These are phyloP conservation scores for Gibbula magus DNA, from an alignment of 2,888 invertebrate species.

Conservation along the genomic window DNA sequence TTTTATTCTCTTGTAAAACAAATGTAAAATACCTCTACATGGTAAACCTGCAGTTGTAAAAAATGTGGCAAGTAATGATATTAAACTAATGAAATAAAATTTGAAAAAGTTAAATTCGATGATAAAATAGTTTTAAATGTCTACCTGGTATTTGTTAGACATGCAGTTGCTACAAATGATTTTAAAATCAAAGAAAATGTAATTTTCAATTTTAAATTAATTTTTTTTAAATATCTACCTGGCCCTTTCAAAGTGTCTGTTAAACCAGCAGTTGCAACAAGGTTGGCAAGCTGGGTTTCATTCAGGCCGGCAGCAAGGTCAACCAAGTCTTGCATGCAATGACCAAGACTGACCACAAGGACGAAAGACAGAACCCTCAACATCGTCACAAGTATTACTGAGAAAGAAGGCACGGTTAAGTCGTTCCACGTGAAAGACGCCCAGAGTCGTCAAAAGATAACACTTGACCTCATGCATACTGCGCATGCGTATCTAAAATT, in stretches of 20 bases:
- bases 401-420: neutral
- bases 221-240: too few relatives aligned
- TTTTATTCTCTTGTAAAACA: too few relatives aligned
- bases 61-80: too few relatives aligned
- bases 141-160: too few relatives aligned
- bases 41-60: too few relatives aligned
- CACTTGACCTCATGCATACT: neutral
- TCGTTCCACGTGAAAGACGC: neutral
- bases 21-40: too few relatives aligned
- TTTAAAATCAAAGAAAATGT: too few relatives aligned
- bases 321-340: slow-evolving; percentile 36
- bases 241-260: slow-evolving; percentile 44
- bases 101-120: too few relatives aligned
- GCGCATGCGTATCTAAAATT: neutral
- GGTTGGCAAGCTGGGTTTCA: slow-evolving; percentile 41
- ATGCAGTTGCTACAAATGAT: too few relatives aligned
- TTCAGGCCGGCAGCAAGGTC: slow-evolving; percentile 44
- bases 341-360: neutral
- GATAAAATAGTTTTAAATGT: too few relatives aligned
- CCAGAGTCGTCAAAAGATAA: neutral
- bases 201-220: too few relatives aligned
- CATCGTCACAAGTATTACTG: neutral
- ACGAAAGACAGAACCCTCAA: neutral
- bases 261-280: slow-evolving; percentile 49
- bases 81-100: too few relatives aligned